phyloP scores from a whole-genome alignment of 2,113 vertebrate genomes.

The Deroptyus accipitrinus region DNA sequence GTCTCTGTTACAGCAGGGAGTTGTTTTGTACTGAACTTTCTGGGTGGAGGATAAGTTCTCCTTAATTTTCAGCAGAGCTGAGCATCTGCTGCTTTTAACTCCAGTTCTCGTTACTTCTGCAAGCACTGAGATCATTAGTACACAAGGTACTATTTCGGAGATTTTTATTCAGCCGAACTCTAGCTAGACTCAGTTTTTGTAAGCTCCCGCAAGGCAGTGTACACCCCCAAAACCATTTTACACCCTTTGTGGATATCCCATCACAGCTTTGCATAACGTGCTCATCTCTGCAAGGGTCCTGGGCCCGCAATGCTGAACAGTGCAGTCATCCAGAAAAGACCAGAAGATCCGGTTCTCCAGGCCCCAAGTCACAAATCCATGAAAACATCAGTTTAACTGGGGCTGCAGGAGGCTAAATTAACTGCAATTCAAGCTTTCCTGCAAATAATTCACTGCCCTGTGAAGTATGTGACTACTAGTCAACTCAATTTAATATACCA shows the following conservation, averaged over 20 bases:
- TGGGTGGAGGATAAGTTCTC: not conserved
- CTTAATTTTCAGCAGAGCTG: not conserved
- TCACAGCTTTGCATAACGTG: not conserved
- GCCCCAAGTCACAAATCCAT: not conserved
- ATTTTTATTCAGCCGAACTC: not conserved
- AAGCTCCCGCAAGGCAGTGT: not conserved
- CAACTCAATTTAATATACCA: conserved; percentile 18
- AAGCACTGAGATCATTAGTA: not conserved
- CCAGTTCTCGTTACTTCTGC: not conserved
- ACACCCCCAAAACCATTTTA: not conserved
- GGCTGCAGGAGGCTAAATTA: not conserved
- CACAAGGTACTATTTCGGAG: not conserved
- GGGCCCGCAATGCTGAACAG: accelerated
- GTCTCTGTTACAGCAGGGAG: not conserved
- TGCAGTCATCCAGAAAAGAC: not conserved
- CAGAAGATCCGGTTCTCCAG: not conserved
- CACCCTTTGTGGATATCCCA: not conserved
- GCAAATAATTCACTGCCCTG: conserved; percentile 5
- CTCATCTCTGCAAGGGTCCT: accelerated
- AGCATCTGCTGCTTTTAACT: conserved; percentile 2
- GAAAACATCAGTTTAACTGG: not conserved
- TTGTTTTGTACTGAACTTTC: not conserved
- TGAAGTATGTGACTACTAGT: not conserved
- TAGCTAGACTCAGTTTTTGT: not conserved
- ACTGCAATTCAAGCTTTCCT: not conserved